phyloP scores from a whole-genome alignment of 2,888 invertebrate genomes.

The Chironomus riparius region DNA sequence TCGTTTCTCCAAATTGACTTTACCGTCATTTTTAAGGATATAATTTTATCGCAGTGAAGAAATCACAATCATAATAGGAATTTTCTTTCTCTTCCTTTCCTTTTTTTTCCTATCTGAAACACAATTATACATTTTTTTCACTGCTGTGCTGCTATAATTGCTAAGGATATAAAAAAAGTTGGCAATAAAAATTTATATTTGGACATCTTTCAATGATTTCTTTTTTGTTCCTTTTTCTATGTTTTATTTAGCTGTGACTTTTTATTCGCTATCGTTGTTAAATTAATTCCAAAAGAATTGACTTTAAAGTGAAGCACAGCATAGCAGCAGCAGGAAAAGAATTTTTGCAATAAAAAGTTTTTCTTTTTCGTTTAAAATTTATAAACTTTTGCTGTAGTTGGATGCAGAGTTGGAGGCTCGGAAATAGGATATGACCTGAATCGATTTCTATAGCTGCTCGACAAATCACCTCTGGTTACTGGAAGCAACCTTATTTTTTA shows the following conservation, averaged over 20 bases:
- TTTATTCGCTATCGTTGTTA: not conserved
- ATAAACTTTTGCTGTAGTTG: no score
- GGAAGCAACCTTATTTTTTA: not conserved
- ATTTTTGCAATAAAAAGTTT: no score
- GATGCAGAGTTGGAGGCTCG: no score
- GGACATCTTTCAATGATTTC: not conserved
- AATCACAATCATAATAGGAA: not conserved
- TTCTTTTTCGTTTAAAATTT: no score
- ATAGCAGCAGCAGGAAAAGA: no score
- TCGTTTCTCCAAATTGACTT: no score
- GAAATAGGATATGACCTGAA: no score
- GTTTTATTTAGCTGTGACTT: not conserved
- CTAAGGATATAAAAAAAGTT: conserved; percentile 1
- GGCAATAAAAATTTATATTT: not conserved
- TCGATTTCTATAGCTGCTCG: no score
- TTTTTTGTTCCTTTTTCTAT: not conserved
- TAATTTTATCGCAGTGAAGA: not conserved
- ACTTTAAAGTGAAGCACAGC: no score
- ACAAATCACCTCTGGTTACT: not conserved
- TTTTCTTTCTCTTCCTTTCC: not conserved
- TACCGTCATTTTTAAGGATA: not conserved
- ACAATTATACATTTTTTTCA: not conserved
- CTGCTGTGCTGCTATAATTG: not conserved
- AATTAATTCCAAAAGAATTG: no score
- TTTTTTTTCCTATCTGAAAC: not conserved